Evolutionary conservation across 2,888 invertebrate species (phyloP).

Genomic region (Mellilla xanthometata): DNA sequence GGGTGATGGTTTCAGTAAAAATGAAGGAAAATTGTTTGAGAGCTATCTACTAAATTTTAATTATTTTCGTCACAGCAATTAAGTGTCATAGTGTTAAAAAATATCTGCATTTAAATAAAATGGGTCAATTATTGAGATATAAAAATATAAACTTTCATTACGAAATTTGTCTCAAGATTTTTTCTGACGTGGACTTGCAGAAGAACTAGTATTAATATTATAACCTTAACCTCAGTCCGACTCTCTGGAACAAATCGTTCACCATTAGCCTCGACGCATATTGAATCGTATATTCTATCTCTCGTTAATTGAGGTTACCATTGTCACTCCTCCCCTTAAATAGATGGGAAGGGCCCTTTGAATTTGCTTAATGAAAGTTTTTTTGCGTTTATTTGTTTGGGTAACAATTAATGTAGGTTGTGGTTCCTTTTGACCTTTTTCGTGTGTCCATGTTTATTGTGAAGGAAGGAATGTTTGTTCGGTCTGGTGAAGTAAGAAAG

Average conservation of each 20-base stretch:
- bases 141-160: no score
- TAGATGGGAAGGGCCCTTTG: conserved; percentile 14
- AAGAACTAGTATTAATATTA: no score
- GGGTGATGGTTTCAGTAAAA: no score
- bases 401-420: conserved; percentile 6
- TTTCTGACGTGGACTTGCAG: no score
- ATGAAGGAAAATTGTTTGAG: no score
- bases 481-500: not conserved
- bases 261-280: conserved; percentile 30
- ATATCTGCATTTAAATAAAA: no score
- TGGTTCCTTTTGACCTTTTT: conserved; percentile 2
- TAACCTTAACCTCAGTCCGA: not conserved
- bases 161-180: no score
- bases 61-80: no score
- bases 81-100: no score
- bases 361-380: conserved; percentile 23
- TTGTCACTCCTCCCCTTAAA: conserved; percentile 24
- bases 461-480: not conserved
- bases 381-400: conserved; percentile 13
- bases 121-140: no score
- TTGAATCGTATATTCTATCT: conserved; percentile 25
- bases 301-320: conserved; percentile 35
- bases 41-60: no score
- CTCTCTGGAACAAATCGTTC: conserved; percentile 17
- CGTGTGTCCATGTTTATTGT: not conserved